Conservation (phyloP, 1,140 invertebrate species). For the Zaprionus nigranus region DNA sequence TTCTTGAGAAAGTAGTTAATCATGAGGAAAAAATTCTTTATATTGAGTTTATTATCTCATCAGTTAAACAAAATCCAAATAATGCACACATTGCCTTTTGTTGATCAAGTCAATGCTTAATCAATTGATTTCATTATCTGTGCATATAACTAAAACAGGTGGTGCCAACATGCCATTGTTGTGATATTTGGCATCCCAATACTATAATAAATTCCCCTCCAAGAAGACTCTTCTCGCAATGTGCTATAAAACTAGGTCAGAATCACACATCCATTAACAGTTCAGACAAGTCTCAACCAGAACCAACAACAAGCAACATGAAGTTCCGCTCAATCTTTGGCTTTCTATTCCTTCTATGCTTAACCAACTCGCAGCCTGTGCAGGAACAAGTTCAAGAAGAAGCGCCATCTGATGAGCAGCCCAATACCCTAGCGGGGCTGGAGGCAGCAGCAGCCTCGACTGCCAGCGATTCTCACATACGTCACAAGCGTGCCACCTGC, state of each 20-base stretch:
- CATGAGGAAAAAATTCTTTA: background rate
- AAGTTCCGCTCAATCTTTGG: background rate
- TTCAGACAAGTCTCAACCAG: background rate
- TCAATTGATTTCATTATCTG: background rate
- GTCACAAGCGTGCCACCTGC: slow-evolving; percentile 76
- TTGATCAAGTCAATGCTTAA: background rate
- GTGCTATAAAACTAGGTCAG: slow-evolving; percentile 4
- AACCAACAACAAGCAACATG: too few relatives aligned
- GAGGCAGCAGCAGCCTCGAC: background rate
- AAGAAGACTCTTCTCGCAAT: background rate
- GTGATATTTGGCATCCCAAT: slow-evolving; percentile 2
- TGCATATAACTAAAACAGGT: background rate
- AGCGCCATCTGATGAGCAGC: background rate
- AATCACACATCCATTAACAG: background rate
- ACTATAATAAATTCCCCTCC: background rate
- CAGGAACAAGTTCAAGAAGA: background rate
- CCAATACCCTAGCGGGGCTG: background rate
- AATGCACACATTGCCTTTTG: background rate
- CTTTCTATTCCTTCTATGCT: background rate
- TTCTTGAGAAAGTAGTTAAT: background rate
- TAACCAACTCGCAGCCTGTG: background rate
- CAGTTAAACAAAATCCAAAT: background rate
- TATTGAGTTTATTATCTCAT: too few relatives aligned
- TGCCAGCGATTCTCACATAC: background rate
- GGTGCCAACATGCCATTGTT: slow-evolving; percentile 2